phyloP scores from a whole-genome alignment of 23 tunicate genomes.

The Corella eumyota region DNA sequence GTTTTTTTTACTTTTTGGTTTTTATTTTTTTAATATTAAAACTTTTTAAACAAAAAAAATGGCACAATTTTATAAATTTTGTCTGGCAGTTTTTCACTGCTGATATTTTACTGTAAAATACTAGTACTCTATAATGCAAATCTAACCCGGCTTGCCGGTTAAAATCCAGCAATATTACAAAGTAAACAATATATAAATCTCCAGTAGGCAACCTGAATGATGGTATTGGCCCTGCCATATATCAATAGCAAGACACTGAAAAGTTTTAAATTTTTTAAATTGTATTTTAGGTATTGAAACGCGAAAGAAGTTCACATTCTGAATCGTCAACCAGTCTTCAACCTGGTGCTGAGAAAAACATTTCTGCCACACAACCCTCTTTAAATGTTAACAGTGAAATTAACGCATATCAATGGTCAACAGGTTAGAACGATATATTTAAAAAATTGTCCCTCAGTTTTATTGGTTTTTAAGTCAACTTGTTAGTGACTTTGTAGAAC shows the following conservation, averaged over 20 bases:
- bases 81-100: neutral
- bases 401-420: constrained; percentile 34
- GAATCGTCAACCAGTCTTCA: constrained; percentile 34
- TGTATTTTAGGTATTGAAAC: constrained; percentile 36
- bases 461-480: no score
- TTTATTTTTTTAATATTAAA: neutral
- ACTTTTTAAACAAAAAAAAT: neutral
- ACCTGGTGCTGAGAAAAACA: neutral
- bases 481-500: no score
- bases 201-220: no score
- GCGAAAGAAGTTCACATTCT: constrained; percentile 40
- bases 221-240: no score
- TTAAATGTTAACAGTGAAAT: constrained; percentile 11
- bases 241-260: neutral
- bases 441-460: constrained; percentile 2
- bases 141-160: no score
- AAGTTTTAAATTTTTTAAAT: neutral
- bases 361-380: constrained; percentile 1
- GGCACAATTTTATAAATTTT: neutral
- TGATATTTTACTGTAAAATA: neutral
- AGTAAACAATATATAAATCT: no score
- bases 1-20: constrained; percentile 2
- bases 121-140: no score
- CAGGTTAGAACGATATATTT: constrained; percentile 10
- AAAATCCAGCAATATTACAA: no score